These are phyloP conservation scores for Ooceraea biroi DNA, from an alignment of 1,140 invertebrate species.

Conservation along the genomic window DNA sequence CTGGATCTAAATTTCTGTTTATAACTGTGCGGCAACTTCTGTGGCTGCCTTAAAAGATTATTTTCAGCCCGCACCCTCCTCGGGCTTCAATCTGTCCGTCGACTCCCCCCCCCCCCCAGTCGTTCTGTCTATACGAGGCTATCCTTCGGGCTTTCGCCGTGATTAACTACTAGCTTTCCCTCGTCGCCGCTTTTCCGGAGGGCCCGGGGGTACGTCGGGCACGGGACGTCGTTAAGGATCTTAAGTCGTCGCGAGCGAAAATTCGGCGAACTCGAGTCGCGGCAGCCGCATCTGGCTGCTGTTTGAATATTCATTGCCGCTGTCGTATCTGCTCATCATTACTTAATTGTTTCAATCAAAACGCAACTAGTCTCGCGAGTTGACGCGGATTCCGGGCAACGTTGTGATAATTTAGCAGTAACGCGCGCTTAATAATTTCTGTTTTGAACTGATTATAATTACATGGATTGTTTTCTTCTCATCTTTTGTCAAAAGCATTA, in stretches of 20 bases:
- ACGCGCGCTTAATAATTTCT: constrained; percentile 5
- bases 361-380: background rate
- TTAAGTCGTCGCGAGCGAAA: constrained; percentile 53
- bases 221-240: constrained; percentile 58
- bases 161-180: constrained; percentile 46
- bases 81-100: constrained; percentile 23
- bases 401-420: background rate
- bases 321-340: constrained; percentile 4
- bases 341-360: constrained; percentile 47
- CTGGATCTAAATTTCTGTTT: constrained; percentile 83
- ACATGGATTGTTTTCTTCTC: background rate
- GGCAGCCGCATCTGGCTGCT: constrained; percentile 30
- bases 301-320: constrained; percentile 52
- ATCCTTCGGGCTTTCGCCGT: constrained; percentile 34
- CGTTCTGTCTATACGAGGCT: constrained; percentile 23
- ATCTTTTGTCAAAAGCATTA: too few relatives aligned
- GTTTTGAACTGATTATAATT: constrained; percentile 32
- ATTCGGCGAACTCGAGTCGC: constrained; percentile 42
- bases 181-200: background rate
- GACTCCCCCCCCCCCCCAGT: background rate
- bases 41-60: constrained; percentile 80
- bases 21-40: constrained; percentile 80
- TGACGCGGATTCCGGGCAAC: constrained; percentile 13
- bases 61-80: constrained; percentile 66
- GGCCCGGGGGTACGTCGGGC: background rate